A percentile compares a stretch with the other conserved stretches of the same genome.
phyloP scores from a whole-genome alignment of 2,797 vertebrate genomes.

The Cyclopterus lumpus region DNA sequence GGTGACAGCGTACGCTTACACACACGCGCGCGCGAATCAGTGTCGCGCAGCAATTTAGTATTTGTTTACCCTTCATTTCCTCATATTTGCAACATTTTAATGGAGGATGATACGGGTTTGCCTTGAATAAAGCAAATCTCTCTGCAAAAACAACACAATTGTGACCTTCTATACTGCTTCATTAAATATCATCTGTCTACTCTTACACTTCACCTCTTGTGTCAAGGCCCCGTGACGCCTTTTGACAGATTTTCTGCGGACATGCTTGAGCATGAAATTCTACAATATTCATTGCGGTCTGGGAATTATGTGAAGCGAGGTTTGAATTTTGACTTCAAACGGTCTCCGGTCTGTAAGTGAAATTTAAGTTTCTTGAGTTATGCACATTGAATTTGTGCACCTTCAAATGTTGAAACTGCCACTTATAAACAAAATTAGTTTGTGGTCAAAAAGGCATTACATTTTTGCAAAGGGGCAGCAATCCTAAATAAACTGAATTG shows the following conservation, averaged over 20 bases:
- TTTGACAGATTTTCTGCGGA: constrained; percentile 27
- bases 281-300: constrained; percentile 30
- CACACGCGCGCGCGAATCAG: not conserved
- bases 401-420: constrained; percentile 29
- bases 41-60: constrained; percentile 7
- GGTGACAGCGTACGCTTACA: not conserved
- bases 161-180: not conserved
- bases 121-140: not conserved
- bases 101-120: not conserved
- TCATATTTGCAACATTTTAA: not conserved
- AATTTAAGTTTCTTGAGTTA: constrained; percentile 15
- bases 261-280: constrained; percentile 52
- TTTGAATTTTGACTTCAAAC: constrained; percentile 42
- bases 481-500: too few species aligned
- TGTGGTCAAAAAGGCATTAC: not conserved
- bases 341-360: constrained; percentile 18
- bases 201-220: constrained; percentile 20
- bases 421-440: constrained; percentile 21
- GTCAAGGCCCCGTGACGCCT: constrained; percentile 15
- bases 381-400: constrained; percentile 12
- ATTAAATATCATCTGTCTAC: constrained; percentile 5
- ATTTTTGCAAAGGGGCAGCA: constrained; percentile 7
- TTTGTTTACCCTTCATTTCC: not conserved
- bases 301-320: constrained; percentile 12
- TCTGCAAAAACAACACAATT: not conserved